Percentiles rank a stretch among this genome's conserved stretches.
Conservation (phyloP, 2,888 invertebrate species). For the Pseudococcus viburni region DNA sequence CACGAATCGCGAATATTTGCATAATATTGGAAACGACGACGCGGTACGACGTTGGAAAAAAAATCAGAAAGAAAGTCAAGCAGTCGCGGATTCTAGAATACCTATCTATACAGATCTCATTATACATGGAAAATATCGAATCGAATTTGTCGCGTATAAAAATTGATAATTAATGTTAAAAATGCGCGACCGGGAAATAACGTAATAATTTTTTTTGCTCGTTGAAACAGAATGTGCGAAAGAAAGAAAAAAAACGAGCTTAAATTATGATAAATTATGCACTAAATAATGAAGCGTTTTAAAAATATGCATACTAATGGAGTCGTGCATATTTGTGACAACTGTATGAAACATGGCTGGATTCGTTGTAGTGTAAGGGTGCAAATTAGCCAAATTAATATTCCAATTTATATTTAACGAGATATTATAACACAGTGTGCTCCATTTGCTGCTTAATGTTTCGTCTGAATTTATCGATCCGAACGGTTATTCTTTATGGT, state of each 20-base stretch:
- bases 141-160: conserved; percentile 26
- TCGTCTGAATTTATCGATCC: conserved; percentile 26
- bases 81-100: not conserved
- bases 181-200: conserved; percentile 22
- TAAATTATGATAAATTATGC: conserved; percentile 55
- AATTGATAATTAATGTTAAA: conserved; percentile 47
- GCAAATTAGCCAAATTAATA: conserved; percentile 52
- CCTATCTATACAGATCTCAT: conserved; percentile 2
- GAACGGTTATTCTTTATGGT: conserved; percentile 3
- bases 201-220: conserved; percentile 35
- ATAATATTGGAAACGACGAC: not conserved
- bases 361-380: conserved; percentile 14
- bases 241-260: not conserved
- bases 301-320: conserved; percentile 51
- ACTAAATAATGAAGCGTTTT: conserved; percentile 52
- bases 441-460: conserved; percentile 47
- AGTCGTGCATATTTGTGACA: conserved; percentile 26
- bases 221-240: not conserved
- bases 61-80: not conserved
- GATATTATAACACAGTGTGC: conserved; percentile 34
- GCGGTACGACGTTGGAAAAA: not conserved
- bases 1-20: not conserved
- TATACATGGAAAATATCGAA: conserved; percentile 32
- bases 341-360: conserved; percentile 15
- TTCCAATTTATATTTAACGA: conserved; percentile 58